A percentile compares a stretch with the other conserved stretches of the same genome.
phyloP scores from a whole-genome alignment of 1,140 invertebrate genomes.

The Drosophila ogumai region DNA sequence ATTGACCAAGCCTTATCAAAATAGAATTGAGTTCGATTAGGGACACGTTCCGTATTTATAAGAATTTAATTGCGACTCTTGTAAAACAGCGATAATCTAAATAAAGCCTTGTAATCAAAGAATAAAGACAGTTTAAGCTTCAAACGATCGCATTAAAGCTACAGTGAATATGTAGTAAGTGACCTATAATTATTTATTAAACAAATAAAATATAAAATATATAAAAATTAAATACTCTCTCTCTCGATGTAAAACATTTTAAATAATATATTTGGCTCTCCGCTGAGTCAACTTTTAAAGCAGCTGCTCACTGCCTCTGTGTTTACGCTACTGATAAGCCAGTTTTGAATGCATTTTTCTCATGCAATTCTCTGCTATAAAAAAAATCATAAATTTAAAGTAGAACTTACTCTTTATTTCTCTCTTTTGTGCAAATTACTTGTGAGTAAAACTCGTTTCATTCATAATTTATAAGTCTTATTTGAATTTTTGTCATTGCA shows the following conservation, averaged over 20 bases:
- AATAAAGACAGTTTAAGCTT: background rate
- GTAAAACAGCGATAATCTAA: background rate
- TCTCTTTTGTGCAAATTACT: background rate
- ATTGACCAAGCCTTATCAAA: background rate
- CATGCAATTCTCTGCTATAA: background rate
- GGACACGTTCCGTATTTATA: background rate
- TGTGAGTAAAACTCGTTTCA: background rate
- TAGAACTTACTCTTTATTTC: background rate
- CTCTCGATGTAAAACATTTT: background rate
- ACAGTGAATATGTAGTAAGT: background rate
- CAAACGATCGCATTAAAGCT: background rate
- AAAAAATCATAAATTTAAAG: background rate
- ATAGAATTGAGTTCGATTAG: constrained; percentile 2
- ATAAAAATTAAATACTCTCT: background rate
- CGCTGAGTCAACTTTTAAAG: constrained; percentile 1
- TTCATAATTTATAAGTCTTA: background rate
- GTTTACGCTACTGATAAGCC: constrained; percentile 13
- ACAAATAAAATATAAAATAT: background rate
- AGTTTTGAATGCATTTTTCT: constrained; percentile 6
- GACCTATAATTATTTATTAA: background rate
- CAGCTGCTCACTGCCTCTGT: constrained; percentile 5
- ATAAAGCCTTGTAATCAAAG: background rate
- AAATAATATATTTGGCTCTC: background rate
- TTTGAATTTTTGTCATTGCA: background rate
- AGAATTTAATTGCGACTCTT: constrained; percentile 1